Percentiles rank a stretch among this genome's conserved stretches.
phyloP scores from a whole-genome alignment of 1,140 invertebrate genomes.

The Drosophila prosaltans region DNA sequence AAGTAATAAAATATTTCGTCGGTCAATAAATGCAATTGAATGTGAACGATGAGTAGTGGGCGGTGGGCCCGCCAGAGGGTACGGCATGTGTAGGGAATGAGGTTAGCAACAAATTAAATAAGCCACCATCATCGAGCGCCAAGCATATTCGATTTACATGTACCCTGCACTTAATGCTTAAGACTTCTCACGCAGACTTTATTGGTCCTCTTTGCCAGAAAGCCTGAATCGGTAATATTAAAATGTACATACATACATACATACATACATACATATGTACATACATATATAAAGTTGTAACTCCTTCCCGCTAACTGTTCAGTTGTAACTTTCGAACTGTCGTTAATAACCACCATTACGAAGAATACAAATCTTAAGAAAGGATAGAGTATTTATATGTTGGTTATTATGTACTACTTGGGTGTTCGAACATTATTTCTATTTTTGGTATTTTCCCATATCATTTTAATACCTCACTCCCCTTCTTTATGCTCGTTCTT shows the following conservation, averaged over 20 bases:
- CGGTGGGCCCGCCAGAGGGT: conserved; percentile 16
- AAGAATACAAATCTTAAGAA: too few species aligned
- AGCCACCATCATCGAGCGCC: neutral
- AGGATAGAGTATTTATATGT: neutral
- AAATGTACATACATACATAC: conserved; percentile 1
- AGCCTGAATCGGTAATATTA: too few species aligned
- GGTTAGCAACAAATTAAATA: conserved; percentile 31
- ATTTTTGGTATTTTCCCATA: conserved; percentile 24
- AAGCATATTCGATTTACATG: neutral
- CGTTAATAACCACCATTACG: too few species aligned
- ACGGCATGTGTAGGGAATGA: conserved; percentile 12
- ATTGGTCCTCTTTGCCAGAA: too few species aligned
- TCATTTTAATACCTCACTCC: conserved; percentile 38
- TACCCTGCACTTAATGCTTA: too few species aligned
- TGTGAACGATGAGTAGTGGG: conserved; percentile 37
- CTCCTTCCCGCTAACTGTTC: too few species aligned
- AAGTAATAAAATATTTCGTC: conserved; percentile 76
- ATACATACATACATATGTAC: too few species aligned
- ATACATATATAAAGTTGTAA: too few species aligned
- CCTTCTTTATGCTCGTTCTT: neutral
- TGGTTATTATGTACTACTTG: neutral
- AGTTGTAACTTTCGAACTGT: too few species aligned
- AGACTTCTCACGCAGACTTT: too few species aligned
- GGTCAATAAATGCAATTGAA: conserved; percentile 75
- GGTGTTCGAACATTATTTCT: conserved; percentile 5